A percentile compares a stretch with the other conserved stretches of the same genome.
Evolutionary conservation across 2,888 invertebrate genomes (phyloP).

Genomic region (Caenorhabditis macrosperma): DNA sequence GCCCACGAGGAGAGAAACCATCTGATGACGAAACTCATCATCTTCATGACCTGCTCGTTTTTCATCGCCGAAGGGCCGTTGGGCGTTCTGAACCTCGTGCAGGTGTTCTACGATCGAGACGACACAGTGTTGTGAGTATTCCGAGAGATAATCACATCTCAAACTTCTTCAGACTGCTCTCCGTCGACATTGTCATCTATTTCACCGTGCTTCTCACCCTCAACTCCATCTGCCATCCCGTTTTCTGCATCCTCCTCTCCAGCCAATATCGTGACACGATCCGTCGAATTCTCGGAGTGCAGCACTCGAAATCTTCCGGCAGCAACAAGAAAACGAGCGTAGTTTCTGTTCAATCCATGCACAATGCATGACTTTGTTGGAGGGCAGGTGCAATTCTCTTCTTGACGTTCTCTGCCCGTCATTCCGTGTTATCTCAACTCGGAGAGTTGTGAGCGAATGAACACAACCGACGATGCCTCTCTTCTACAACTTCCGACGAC

Average conservation of each 20-base stretch:
- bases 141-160: no score
- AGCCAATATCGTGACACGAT: slow-evolving; percentile 34
- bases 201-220: slow-evolving; percentile 29
- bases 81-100: slow-evolving; percentile 7
- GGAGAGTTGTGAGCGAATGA: neutral
- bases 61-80: slow-evolving; percentile 27
- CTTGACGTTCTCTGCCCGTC: neutral
- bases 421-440: neutral
- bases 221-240: slow-evolving; percentile 21
- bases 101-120: slow-evolving; percentile 5
- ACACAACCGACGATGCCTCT: neutral
- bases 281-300: slow-evolving; percentile 15
- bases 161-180: slow-evolving; percentile 14
- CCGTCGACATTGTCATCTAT: slow-evolving; percentile 30
- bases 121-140: slow-evolving; percentile 5
- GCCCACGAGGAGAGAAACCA: slow-evolving; percentile 10
- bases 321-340: slow-evolving; percentile 22
- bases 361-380: neutral
- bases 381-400: neutral
- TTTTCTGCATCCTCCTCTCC: slow-evolving; percentile 26
- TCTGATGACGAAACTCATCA: slow-evolving; percentile 19
- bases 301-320: neutral
- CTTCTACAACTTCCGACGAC: neutral
- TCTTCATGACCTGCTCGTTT: slow-evolving; percentile 14
- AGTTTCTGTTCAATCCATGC: neutral